Conservation (phyloP, 2,888 invertebrate species). For the Anticlea derivata region DNA sequence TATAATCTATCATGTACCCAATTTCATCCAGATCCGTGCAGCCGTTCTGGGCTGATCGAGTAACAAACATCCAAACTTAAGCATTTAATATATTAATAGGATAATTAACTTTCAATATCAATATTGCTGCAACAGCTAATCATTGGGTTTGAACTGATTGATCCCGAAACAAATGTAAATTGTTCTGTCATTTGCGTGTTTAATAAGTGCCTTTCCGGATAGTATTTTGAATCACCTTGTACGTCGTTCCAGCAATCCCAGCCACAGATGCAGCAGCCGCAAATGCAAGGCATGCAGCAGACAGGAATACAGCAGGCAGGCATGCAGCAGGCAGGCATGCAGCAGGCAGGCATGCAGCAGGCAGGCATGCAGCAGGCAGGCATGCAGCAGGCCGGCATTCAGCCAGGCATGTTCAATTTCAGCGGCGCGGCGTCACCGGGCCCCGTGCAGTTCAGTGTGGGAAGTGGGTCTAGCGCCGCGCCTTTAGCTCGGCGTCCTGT, state of each 20-base stretch:
- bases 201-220: too few species aligned
- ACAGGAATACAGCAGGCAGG: constrained; percentile 23
- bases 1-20: too few species aligned
- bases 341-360: constrained; percentile 25
- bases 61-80: too few species aligned
- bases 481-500: constrained; percentile 56
- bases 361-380: constrained; percentile 4
- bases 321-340: constrained; percentile 34
- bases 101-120: too few species aligned
- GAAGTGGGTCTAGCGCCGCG: constrained; percentile 50
- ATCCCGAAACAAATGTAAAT: too few species aligned
- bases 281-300: constrained; percentile 21
- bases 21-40: too few species aligned
- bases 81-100: too few species aligned
- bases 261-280: constrained; percentile 5
- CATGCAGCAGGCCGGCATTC: constrained; percentile 29
- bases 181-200: too few species aligned
- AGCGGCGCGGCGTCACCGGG: constrained; percentile 36
- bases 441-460: constrained; percentile 61
- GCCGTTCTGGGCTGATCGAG: too few species aligned
- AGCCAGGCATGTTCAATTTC: constrained; percentile 56
- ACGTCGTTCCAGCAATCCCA: constrained; percentile 3
- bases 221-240: too few species aligned
- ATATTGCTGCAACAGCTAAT: too few species aligned
- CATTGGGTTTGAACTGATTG: too few species aligned